phyloP scores from a whole-genome alignment of 2,888 invertebrate species.

The Isotomurus palustris region DNA sequence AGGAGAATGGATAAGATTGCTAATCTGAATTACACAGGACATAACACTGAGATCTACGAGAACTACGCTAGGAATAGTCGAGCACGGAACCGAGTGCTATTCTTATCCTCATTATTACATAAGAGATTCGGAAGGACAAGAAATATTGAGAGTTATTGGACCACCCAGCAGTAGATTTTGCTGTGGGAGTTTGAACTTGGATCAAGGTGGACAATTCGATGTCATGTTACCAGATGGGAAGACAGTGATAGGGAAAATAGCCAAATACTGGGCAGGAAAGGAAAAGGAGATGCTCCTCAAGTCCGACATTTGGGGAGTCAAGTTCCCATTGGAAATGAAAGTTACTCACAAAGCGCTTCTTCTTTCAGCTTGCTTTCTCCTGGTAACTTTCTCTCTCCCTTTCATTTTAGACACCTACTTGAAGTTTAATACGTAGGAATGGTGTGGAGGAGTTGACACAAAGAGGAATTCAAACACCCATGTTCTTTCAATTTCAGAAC shows the following conservation, averaged over 20 bases:
- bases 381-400: constrained; percentile 20
- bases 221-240: constrained; percentile 24
- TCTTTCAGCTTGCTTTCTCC: constrained; percentile 32
- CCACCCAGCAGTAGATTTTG: constrained; percentile 21
- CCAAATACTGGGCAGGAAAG: constrained; percentile 38
- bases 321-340: constrained; percentile 34
- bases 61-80: constrained; percentile 34
- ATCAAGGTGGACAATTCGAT: constrained; percentile 29
- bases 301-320: constrained; percentile 38
- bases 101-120: constrained; percentile 29
- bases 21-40: constrained; percentile 16
- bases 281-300: constrained; percentile 31
- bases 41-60: constrained; percentile 32
- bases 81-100: constrained; percentile 36
- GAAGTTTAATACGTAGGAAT: background rate
- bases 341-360: constrained; percentile 35
- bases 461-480: no score
- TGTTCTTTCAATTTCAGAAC: constrained; percentile 23
- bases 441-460: no score
- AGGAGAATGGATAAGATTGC: background rate
- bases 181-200: constrained; percentile 31
- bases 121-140: constrained; percentile 31
- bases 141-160: constrained; percentile 32
- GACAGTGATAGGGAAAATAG: constrained; percentile 33
- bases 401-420: background rate